Conservation (phyloP, 2,797 vertebrate species). For the Pseudochirops cupreus region DNA sequence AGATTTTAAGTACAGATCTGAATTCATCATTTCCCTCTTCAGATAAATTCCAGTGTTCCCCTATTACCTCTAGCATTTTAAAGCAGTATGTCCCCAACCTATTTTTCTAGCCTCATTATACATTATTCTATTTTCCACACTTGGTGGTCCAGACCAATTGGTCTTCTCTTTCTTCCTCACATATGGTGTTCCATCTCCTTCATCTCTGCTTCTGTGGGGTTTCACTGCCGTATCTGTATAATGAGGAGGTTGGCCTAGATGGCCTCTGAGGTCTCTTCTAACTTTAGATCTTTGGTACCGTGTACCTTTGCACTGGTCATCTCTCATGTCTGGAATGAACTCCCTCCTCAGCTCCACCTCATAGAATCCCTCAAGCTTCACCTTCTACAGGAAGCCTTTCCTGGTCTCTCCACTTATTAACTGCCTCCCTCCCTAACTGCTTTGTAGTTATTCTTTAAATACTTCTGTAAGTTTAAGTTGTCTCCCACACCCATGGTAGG, state of each 20-base stretch:
- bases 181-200: not conserved
- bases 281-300: not conserved
- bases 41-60: not conserved
- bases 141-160: not conserved
- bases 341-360: not conserved
- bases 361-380: not conserved
- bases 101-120: conserved; percentile 3
- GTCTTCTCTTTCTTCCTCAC: not conserved
- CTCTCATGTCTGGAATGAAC: not conserved
- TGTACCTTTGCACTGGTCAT: not conserved
- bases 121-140: not conserved
- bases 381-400: not conserved
- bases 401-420: not conserved
- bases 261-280: not conserved
- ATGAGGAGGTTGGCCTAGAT: not conserved
- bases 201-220: not conserved
- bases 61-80: not conserved
- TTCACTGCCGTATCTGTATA: not conserved
- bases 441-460: not conserved
- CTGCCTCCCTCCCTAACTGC: not conserved
- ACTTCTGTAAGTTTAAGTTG: not conserved
- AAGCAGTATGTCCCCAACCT: not conserved
- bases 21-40: not conserved
- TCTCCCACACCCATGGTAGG: not conserved
- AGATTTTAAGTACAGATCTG: not conserved